Evolutionary conservation across 2,888 invertebrate genomes (phyloP), one percentile per base, ranked within the genome.

Genomic region (Neria commutata): DNA sequence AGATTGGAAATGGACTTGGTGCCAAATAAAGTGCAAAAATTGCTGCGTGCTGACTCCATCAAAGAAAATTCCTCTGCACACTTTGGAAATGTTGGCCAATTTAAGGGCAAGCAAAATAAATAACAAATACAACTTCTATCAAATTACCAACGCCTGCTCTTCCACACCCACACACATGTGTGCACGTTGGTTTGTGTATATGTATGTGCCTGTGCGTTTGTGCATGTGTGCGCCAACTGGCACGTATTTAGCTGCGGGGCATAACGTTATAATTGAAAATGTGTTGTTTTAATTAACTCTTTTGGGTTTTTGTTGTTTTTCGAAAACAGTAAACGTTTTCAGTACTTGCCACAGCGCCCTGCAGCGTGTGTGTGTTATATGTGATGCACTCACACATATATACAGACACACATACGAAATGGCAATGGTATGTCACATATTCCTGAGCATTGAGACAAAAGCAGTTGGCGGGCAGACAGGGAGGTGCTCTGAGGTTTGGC

Each of bases 221-320:
- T 59, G 37, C 50, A 23, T 60, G 45, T 55, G 49, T 62, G 51
- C 53, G 51, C 25, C 42, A 51, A 51, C 61, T 61, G 11, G 29
- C 29, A 29, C 29, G 29, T 29, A 11, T 11, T 6, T 29, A 29
- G 54, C 19, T 48, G 46, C 11, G 29, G 58, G 42, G 57, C 63
- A 50, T 50, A 29, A 26, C 49, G 56, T 63, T 66, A 64, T 70
- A 76, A 74, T 75, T 76, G 74, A 72, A 74, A 75, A 71, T 76
- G 74, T 76, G 76, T 74, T 74, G 77, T 68, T 74, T 74, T 76
- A 74, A 74, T 76, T 76, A 74, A 76, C 74, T 72, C 67, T 53
- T 58, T 56, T 55, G n/a, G n/a, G 57, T 67, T 70, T 63, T 75
- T 72, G 62, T 65, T n/a, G n/a, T n/a, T n/a, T n/a, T n/a, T n/a